Evolutionary conservation across 2,113 vertebrate species (phyloP).

Genomic region (Malurus alboscapulatus): DNA sequence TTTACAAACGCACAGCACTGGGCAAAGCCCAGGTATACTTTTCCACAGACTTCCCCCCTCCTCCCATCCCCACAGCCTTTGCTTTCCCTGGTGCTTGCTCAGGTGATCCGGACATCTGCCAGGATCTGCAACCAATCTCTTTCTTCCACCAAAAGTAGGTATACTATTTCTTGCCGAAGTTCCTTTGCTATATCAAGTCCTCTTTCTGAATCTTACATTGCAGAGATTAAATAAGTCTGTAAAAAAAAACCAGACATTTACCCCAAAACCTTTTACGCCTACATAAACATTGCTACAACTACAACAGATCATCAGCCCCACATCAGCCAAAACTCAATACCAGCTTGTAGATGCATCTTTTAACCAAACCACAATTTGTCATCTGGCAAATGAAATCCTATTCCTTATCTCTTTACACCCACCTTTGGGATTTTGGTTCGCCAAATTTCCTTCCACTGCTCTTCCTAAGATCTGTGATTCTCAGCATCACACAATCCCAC

Average conservation of each 20-base stretch:
- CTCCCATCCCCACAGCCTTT: background rate
- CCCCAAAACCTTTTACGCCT: background rate
- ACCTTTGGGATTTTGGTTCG: background rate
- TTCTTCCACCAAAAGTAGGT: background rate
- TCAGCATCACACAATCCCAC: background rate
- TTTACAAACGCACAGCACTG: background rate
- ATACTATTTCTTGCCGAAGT: background rate
- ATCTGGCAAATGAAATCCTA: background rate
- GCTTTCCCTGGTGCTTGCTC: background rate
- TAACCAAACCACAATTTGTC: background rate
- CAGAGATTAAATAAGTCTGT: background rate
- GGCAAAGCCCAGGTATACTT: background rate
- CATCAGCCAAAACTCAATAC: background rate
- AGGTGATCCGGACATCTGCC: background rate
- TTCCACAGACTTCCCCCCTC: rapidly evolving
- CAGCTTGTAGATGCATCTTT: background rate
- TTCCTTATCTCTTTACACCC: background rate
- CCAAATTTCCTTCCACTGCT: background rate
- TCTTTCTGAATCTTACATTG: background rate
- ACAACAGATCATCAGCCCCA: background rate
- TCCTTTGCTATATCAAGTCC: background rate
- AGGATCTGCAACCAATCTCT: background rate
- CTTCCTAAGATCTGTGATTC: background rate
- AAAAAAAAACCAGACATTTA: background rate
- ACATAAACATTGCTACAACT: background rate